These are phyloP conservation scores for Oscheius sp. DNA, from an alignment of 2,888 invertebrate species.

Conservation along the genomic window DNA sequence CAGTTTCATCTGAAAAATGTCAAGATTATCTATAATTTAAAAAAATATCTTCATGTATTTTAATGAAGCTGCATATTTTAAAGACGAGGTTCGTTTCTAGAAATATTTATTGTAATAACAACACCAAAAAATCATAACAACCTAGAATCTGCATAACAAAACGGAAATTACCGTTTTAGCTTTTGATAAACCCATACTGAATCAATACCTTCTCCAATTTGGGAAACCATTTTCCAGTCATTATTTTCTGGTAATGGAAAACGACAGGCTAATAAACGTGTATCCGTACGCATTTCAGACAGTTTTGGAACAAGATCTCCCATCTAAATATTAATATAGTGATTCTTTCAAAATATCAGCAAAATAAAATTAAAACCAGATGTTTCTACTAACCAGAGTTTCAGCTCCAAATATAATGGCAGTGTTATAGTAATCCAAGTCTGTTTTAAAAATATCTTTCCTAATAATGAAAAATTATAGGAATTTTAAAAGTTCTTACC, in stretches of 20 bases:
- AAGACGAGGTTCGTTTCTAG: neutral
- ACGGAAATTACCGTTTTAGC: neutral
- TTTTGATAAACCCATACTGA: slow-evolving; percentile 67
- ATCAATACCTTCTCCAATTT: slow-evolving; percentile 70
- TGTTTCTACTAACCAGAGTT: slow-evolving; percentile 50
- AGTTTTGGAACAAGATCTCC: slow-evolving; percentile 66
- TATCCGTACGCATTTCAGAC: slow-evolving; percentile 60
- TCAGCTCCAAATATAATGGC: slow-evolving; percentile 71
- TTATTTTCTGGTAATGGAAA: slow-evolving; percentile 67
- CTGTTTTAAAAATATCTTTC: slow-evolving; percentile 67
- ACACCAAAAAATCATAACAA: neutral
- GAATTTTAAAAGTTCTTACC: slow-evolving; percentile 23
- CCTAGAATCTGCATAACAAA: neutral
- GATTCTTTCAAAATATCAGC: neutral
- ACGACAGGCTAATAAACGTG: slow-evolving; percentile 67
- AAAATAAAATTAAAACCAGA: slow-evolving; percentile 1
- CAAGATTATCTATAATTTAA: neutral
- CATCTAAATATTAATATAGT: slow-evolving; percentile 54
- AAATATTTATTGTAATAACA: neutral
- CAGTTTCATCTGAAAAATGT: slow-evolving; percentile 9
- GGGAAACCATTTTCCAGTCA: slow-evolving; percentile 47
- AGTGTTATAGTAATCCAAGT: slow-evolving; percentile 60
- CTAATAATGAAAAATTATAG: slow-evolving; percentile 20
- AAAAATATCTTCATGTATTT: neutral
- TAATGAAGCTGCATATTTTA: too few relatives aligned